phyloP scores from a whole-genome alignment of 2,888 invertebrate species.

The Thera obeliscata region DNA sequence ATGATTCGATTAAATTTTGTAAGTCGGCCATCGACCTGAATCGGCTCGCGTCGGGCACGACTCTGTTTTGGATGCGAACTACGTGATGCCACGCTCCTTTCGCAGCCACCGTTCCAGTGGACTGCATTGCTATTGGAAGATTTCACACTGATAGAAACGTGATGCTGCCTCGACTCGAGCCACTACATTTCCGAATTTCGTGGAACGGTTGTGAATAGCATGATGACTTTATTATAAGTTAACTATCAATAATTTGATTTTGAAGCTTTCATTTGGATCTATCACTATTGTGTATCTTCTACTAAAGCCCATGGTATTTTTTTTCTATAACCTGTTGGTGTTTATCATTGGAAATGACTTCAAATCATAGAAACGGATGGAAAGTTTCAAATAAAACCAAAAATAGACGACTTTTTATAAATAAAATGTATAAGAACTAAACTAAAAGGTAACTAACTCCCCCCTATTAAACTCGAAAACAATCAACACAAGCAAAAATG shows the following conservation, averaged over 20 bases:
- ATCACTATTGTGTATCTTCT: no score
- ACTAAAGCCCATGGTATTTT: no score
- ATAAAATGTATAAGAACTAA: background rate
- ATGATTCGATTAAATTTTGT: conserved; percentile 72
- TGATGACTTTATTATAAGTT: conserved; percentile 46
- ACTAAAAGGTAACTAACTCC: conserved; percentile 18
- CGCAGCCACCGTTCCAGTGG: conserved; percentile 67
- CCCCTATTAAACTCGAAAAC: conserved; percentile 22
- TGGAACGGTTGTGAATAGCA: conserved; percentile 53
- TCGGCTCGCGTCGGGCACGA: conserved; percentile 55
- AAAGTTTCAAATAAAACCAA: no score
- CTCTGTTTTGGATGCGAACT: conserved; percentile 65
- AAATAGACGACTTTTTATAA: no score
- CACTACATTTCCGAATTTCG: conserved; percentile 61
- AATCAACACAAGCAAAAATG: conserved; percentile 44
- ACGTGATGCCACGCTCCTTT: conserved; percentile 76
- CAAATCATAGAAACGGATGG: no score
- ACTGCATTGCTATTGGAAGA: conserved; percentile 67
- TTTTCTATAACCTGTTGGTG: no score
- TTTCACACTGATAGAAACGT: conserved; percentile 75
- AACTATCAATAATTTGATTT: conserved; percentile 30
- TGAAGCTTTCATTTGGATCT: no score
- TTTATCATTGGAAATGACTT: no score
- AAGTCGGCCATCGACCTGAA: conserved; percentile 68
- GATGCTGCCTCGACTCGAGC: conserved; percentile 71